Evolutionary conservation across 1,140 invertebrate genomes (phyloP), one percentile per base, ranked within the genome.

Genomic region (Pissodes strobi): DNA sequence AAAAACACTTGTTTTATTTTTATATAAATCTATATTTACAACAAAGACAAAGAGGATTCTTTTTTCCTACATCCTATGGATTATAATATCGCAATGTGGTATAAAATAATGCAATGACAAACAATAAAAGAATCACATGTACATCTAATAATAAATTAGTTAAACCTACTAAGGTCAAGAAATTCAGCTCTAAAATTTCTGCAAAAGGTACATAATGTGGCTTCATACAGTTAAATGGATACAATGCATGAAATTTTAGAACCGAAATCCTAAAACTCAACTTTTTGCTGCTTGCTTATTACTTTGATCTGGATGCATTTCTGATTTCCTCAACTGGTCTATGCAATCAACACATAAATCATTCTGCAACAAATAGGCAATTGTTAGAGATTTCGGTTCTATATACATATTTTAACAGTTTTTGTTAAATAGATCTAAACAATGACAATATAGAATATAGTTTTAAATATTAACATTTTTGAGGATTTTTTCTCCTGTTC

Each of bases 321-420:
- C 39, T 48, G 23, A 19, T 39, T 52, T 25, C 23, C 53, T 17
- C 8, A 18, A 62, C 25, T 25, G 68, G 30, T 51, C 51, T 70
- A 77, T 45, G 74, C 76, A 60, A 78, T 77, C 69, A 78, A 76
- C 62, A 70, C 72, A 69, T 78, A 78, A 71, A 77, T 77, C 76
- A 78, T 77, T 74, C 76, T 78, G 76, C 60, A 78, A 78, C 72
- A 75, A 69, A 76, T 56, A 74, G 69, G 70, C 22, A 61, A 67
- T 71, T 52, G 72, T 72, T 72, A 74, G 69, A 76, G 74, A 70
- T 74, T 76, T 75, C 73, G 75, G 75, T 77, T 76, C 74, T 75
- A 69, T 25, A 19, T 9, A n/a, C n/a, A n/a, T n/a, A n/a, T n/a
- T n/a, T n/a, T n/a, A n/a, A n/a, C n/a, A n/a, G n/a, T n/a, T 9